Evolutionary conservation across 1,140 invertebrate genomes (phyloP), one percentile per base, ranked within the genome.

Genomic region (Littorina saxatilis): DNA sequence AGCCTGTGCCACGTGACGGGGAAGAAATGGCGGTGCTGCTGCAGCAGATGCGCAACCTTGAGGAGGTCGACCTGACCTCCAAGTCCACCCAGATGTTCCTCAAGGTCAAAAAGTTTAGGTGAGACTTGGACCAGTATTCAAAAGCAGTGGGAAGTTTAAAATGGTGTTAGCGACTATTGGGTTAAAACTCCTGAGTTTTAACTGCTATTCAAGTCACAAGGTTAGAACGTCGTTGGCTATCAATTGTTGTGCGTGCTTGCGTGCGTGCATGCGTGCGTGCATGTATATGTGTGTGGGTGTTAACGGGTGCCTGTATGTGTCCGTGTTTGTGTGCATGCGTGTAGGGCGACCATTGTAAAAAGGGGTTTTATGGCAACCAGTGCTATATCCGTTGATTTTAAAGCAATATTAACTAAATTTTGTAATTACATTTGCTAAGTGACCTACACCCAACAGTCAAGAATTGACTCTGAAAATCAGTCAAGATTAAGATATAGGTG

Each of bases 1-100:
- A 77, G 15, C 40, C 52, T 0, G 55, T 79, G 23, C 74, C 55
- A 2, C 37, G 11, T 15, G 80, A 75, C 43, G 58, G 61, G 15
- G 58, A 68, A 20, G 83, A 81, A 7, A 81, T 80, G 72, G 68
- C 74, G 35, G 40, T 27, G 20, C 52, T 84, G 35, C 4, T 52
- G 40, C 43, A 43, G 29, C 52, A 79, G 32, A 77, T 77, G 52
- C 39, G 47, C 43, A 74, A 79, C 47, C 73, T 84, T 20, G 83
- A 84, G 70, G 80, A 80, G 0, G 73, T 68, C 17, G 76, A 84
- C 58, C 80, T 84, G 27, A 61, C 37, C 17, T 84, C 83, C 7
- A 77, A 79, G 43, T 68, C 80, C n/a, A 81, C 80, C 43, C 83
- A 84, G 68, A 78, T 84, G 50, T 79, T 76, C 35, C 27, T 84